A percentile compares a stretch with the other conserved stretches of the same genome.
Conservation (phyloP, 2,888 invertebrate species). For the Thereva nobilitata region DNA sequence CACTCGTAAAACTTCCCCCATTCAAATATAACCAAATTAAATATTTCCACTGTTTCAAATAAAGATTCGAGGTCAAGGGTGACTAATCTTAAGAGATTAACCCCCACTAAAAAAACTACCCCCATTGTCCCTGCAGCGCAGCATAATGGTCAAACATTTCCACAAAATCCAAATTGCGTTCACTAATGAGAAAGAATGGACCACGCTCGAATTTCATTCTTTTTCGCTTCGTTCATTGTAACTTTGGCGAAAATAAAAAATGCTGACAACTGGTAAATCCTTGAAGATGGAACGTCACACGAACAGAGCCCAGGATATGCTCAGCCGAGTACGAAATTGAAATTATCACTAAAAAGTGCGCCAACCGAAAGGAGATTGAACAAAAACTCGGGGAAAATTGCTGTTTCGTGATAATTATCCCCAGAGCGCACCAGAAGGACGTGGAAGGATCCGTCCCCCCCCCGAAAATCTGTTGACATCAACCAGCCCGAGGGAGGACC, state of each 20-base stretch:
- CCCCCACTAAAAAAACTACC: too few species aligned
- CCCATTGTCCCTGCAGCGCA: too few species aligned
- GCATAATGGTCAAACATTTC: not conserved
- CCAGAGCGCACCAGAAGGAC: not conserved
- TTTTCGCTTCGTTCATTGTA: conserved; percentile 13
- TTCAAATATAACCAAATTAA: too few species aligned
- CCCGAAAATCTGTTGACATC: conserved; percentile 29
- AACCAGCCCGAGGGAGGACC: not conserved
- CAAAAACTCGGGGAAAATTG: conserved; percentile 26
- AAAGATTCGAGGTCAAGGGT: too few species aligned
- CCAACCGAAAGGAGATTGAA: conserved; percentile 19
- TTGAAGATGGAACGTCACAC: conserved; percentile 36
- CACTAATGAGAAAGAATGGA: conserved; percentile 17
- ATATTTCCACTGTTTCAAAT: too few species aligned
- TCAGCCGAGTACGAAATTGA: conserved; percentile 42
- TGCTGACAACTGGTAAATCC: conserved; percentile 28
- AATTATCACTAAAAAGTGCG: conserved; percentile 38
- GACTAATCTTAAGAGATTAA: too few species aligned
- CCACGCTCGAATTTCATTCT: not conserved
- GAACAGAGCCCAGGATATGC: conserved; percentile 36
- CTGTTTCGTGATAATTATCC: conserved; percentile 37
- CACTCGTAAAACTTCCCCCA: too few species aligned
- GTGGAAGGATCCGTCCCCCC: conserved; percentile 20
- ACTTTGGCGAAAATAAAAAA: conserved; percentile 12
- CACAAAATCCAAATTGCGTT: conserved; percentile 26